Conservation (phyloP, 2,113 vertebrate genomes). For the Upupa epops region DNA sequence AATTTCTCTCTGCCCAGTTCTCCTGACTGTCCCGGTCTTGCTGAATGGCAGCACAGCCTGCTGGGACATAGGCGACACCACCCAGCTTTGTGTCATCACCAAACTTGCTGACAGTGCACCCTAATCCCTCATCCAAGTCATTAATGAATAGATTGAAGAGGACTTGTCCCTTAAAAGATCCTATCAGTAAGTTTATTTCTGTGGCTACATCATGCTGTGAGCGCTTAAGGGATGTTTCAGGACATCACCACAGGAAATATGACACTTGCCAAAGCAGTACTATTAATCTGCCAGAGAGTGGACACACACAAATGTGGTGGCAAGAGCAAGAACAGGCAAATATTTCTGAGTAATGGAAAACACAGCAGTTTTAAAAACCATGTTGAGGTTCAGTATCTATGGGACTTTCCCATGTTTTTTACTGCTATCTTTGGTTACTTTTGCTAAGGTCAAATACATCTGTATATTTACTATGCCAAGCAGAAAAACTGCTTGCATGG, state of each 20-base stretch:
- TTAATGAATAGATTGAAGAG: no score
- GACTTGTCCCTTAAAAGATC: no score
- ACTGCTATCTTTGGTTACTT: not conserved
- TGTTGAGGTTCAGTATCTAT: not conserved
- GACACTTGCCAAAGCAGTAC: not conserved
- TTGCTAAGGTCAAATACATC: not conserved
- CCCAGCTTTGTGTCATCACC: no score
- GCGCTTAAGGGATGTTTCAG: not conserved
- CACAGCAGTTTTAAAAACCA: not conserved
- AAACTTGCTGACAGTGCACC: no score
- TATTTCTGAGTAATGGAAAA: not conserved
- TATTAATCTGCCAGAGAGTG: not conserved
- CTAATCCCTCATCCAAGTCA: no score
- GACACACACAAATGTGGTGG: not conserved
- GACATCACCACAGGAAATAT: not conserved
- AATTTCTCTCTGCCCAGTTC: no score
- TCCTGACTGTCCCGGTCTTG: no score
- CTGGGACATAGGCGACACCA: no score
- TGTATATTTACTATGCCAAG: not conserved
- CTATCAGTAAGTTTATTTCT: not conserved
- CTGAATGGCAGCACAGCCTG: no score
- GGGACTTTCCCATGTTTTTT: not conserved
- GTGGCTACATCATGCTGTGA: not conserved
- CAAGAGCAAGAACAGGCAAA: not conserved
- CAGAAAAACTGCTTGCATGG: not conserved